phyloP scores from a whole-genome alignment of 2,888 invertebrate genomes.

The Eilema caniola region DNA sequence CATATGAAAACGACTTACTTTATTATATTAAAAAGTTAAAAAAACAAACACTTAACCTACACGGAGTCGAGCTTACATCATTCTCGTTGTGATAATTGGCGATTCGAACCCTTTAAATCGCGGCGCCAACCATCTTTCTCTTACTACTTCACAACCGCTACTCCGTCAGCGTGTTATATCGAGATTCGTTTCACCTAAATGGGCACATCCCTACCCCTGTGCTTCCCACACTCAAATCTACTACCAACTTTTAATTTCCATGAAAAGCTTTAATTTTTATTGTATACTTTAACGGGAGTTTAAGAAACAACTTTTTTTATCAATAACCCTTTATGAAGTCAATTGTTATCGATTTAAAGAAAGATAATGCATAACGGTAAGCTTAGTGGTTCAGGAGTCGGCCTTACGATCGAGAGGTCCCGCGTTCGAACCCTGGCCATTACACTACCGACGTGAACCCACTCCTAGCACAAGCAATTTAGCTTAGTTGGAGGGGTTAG shows the following conservation, averaged over 20 bases:
- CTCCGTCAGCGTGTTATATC: neutral
- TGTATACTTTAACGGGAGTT: slow-evolving; percentile 4
- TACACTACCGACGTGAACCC: too few relatives aligned
- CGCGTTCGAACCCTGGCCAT: too few relatives aligned
- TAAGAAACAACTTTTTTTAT: neutral
- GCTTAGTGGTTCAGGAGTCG: too few relatives aligned
- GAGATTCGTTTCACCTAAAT: neutral
- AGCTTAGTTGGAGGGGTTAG: too few relatives aligned
- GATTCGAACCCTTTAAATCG: neutral
- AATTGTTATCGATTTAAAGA: neutral
- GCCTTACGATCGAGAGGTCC: too few relatives aligned
- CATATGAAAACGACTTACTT: neutral
- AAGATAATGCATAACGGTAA: neutral
- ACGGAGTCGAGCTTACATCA: neutral
- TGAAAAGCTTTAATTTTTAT: neutral
- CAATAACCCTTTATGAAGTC: neutral
- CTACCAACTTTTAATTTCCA: neutral
- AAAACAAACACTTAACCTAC: neutral
- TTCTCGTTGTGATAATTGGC: neutral
- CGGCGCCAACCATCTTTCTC: neutral
- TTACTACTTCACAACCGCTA: neutral
- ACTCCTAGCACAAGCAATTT: too few relatives aligned
- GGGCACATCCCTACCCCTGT: neutral
- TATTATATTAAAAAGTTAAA: neutral
- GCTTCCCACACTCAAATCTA: neutral